Conservation (phyloP, 2,113 vertebrate genomes). For the Lethenteron camtschaticum region DNA sequence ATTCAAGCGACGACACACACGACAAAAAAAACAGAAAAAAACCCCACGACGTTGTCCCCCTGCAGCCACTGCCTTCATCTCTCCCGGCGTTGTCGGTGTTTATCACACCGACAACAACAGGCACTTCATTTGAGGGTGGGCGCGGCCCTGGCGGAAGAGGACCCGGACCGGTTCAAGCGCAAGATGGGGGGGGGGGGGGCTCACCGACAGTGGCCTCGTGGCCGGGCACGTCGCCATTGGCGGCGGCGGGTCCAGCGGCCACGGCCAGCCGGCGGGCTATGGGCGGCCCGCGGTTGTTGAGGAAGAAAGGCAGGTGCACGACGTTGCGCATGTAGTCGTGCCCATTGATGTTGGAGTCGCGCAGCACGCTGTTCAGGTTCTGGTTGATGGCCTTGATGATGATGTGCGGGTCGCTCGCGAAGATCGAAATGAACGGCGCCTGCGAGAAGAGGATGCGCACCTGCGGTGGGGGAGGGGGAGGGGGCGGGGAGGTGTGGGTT, state of each 20-base stretch:
- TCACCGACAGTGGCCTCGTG: constrained; percentile 23
- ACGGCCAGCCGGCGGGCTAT: constrained; percentile 47
- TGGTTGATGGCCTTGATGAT: constrained; percentile 99
- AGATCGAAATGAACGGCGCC: constrained; percentile 87
- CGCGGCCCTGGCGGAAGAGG: no score
- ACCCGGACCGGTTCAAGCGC: no score
- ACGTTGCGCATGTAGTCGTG: constrained; percentile 98
- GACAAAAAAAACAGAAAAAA: constrained; percentile 2
- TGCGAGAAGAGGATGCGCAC: constrained; percentile 87
- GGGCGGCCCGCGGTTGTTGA: constrained; percentile 81
- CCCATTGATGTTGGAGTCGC: constrained; percentile 94
- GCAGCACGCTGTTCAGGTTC: constrained; percentile 85
- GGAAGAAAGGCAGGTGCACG: constrained; percentile 80
- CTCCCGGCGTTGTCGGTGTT: no score
- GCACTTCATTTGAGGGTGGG: no score
- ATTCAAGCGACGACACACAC: not conserved
- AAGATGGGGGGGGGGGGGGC: no score
- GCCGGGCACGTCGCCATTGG: constrained; percentile 43
- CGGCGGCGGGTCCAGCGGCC: constrained; percentile 17
- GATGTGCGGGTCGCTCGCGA: constrained; percentile 92
- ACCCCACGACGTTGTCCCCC: not conserved
- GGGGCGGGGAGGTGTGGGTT: not conserved
- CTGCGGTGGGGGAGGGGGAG: constrained; percentile 21
- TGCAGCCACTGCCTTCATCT: no score
- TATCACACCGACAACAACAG: no score